Evolutionary conservation across 2,113 vertebrate species (phyloP).

Genomic region (Nanorana parkeri): DNA sequence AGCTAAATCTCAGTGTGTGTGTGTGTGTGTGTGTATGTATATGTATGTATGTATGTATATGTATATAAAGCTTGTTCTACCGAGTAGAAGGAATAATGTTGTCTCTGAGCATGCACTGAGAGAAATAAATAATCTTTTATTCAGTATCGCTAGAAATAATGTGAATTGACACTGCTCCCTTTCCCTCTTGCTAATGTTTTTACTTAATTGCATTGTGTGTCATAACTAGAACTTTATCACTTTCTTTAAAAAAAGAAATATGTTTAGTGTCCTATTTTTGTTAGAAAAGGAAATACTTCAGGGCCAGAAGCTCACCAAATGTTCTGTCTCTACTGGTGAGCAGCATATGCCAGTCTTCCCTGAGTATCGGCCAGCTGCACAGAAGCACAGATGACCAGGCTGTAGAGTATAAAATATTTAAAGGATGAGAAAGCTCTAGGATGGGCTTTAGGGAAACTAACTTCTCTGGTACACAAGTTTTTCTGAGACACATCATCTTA

Average conservation of each 20-base stretch:
- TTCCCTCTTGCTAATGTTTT: no score
- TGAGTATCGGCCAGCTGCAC: slow-evolving; percentile 18
- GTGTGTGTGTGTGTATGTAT: no score
- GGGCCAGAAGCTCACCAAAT: slow-evolving; percentile 6
- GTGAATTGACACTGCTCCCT: no score
- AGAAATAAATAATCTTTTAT: no score
- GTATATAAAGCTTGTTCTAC: no score
- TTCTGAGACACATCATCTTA: background rate
- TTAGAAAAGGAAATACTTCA: slow-evolving; percentile 4
- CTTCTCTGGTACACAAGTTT: background rate
- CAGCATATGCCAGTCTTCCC: slow-evolving; percentile 26
- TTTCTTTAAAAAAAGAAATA: background rate
- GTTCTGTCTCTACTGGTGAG: slow-evolving; percentile 1
- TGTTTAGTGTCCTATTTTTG: background rate
- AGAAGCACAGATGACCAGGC: slow-evolving; percentile 25
- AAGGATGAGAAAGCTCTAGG: slow-evolving; percentile 8
- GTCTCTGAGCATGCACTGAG: no score
- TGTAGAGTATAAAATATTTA: slow-evolving; percentile 22
- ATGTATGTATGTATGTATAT: no score
- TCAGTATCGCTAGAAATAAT: no score
- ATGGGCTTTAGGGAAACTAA: slow-evolving; percentile 15
- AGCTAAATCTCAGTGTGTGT: no score
- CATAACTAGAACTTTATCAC: no score
- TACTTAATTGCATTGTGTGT: no score
- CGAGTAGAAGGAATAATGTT: no score